These are phyloP conservation scores for Podargus strigoides DNA, from an alignment of 2,797 vertebrate species.

Conservation along the genomic window DNA sequence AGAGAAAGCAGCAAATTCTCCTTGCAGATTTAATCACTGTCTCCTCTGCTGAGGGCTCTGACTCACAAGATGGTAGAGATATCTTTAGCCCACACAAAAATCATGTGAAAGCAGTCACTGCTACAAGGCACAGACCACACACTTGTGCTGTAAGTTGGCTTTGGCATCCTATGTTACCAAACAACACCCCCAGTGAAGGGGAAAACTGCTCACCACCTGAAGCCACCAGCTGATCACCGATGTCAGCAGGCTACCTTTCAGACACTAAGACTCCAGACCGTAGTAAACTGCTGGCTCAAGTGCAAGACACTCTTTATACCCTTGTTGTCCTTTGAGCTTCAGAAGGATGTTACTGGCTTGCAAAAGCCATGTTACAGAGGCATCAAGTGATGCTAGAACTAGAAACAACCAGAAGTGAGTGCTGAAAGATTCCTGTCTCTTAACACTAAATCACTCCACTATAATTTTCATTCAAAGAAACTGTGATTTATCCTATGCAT, in stretches of 20 bases:
- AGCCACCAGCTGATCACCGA: not conserved
- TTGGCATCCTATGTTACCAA: not conserved
- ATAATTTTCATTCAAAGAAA: constrained; percentile 30
- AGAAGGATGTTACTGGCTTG: not conserved
- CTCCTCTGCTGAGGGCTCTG: constrained; percentile 7
- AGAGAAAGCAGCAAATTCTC: constrained; percentile 19
- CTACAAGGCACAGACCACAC: not conserved
- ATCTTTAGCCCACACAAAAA: constrained; percentile 12
- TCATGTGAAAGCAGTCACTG: not conserved
- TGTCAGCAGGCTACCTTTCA: not conserved
- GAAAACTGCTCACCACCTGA: not conserved
- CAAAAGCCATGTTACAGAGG: not conserved
- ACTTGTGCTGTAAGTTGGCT: not conserved
- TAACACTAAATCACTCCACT: constrained; percentile 41
- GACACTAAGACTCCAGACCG: not conserved
- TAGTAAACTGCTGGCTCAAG: not conserved
- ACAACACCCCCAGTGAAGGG: not conserved
- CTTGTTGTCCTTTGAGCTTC: not conserved
- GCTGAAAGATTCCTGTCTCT: not conserved
- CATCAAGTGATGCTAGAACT: not conserved
- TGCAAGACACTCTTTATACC: not conserved
- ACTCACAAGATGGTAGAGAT: constrained; percentile 27
- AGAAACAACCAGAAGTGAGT: not conserved
- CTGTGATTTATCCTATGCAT: not conserved
- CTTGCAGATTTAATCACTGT: constrained; percentile 47